Evolutionary conservation across 2,888 invertebrate species (phyloP), one percentile per base, ranked within the genome.

Genomic region (Brenthis hecate): DNA sequence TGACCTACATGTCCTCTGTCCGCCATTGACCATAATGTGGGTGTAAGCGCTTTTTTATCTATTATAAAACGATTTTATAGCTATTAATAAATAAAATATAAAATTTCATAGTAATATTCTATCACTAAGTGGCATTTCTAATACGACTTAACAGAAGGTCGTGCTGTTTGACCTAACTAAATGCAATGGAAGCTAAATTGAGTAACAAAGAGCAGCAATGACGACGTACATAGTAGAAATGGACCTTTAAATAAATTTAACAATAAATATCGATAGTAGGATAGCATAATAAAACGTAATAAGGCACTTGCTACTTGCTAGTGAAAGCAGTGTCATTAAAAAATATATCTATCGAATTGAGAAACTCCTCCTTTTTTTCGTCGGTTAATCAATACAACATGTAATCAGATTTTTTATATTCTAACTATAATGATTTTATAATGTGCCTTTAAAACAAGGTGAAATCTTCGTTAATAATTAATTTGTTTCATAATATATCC

Each of bases 1-100:
- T 72, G 72, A 72, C 72, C 70, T 70, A 70, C 70, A 72, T 70
- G 68, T 68, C 47, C 19, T 13, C 48, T 65, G 65, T 67, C 65
- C 68, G 68, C 60, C 65, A 60, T 65, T 65, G 70, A 70, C 72
- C 72, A 68, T 61, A 53, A n/a, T 16, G 72, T 68, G 67, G 72
- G 70, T 68, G 63, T 66, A 66, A 51, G 48, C 28, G 23, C 1
- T 70, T 66, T 65, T 70, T 56, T 62, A 58, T 55, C 36, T 55
- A 19, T 66, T 62, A 54, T 32, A 47, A 28, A 62, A 51, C 36
- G 16, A 28, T 55, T 55, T 43, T 19, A 8, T 6, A 53, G 6
- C 16, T 53, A 53, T n/a, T 19, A 53, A 11, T 54, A 13, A 19
- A 54, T 23, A 28, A 54, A 13, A 28, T 11, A 43, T 11, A 11